phyloP scores from a whole-genome alignment of 2,113 vertebrate genomes.

The Bos javanicus region DNA sequence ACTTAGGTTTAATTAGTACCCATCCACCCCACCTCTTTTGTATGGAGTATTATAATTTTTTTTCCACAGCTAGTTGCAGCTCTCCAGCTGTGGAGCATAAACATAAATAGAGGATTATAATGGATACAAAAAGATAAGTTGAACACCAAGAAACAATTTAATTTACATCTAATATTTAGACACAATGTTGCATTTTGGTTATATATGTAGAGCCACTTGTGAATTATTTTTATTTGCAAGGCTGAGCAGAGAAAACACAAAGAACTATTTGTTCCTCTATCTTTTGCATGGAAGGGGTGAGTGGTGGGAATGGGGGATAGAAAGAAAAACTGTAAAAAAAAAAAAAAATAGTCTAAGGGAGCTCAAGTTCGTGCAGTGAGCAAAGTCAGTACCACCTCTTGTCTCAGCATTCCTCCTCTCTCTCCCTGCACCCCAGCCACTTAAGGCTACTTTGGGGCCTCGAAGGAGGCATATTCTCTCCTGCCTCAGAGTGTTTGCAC shows the following conservation, averaged over 20 bases:
- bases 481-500: background rate
- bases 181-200: slow-evolving; percentile 24
- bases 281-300: background rate
- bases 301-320: background rate
- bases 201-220: slow-evolving; percentile 17
- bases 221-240: slow-evolving; percentile 51
- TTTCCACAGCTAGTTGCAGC: slow-evolving; percentile 6
- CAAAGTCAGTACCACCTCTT: background rate
- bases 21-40: slow-evolving; percentile 52
- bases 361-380: background rate
- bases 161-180: slow-evolving; percentile 61
- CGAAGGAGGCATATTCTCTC: background rate
- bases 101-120: slow-evolving; percentile 59
- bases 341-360: background rate
- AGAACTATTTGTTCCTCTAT: background rate
- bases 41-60: slow-evolving; percentile 17
- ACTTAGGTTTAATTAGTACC: slow-evolving; percentile 79
- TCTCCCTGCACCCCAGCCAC: background rate
- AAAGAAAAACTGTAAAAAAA: background rate
- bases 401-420: background rate
- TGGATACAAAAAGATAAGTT: slow-evolving; percentile 44
- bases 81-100: slow-evolving; percentile 10
- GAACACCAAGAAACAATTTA: slow-evolving; percentile 50
- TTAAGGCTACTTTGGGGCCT: background rate
- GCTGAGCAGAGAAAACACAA: slow-evolving; percentile 1